These are phyloP conservation scores for Pinctada fucata DNA, from an alignment of 2,888 invertebrate species.

Conservation along the genomic window DNA sequence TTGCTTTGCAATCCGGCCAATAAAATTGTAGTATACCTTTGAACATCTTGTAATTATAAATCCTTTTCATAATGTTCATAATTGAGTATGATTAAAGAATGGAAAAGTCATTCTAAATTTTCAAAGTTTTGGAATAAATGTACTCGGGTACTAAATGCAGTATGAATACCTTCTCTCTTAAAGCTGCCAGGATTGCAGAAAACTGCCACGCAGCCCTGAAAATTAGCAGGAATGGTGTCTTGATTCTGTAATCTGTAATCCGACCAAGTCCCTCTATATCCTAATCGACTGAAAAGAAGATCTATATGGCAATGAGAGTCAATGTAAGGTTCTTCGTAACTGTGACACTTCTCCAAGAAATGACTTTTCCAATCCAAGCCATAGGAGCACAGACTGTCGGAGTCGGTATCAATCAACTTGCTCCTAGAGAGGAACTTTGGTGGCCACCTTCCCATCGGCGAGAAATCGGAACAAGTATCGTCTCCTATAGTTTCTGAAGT, in stretches of 20 bases:
- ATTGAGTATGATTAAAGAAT: no score
- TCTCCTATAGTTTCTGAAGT: no score
- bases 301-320: conserved; percentile 78
- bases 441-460: no score
- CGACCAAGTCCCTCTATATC: conserved; percentile 60
- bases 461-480: no score
- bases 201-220: conserved; percentile 76
- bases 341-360: conserved; percentile 47
- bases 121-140: no score
- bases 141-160: no score
- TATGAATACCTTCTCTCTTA: conserved; percentile 73
- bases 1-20: no score
- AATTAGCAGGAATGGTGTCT: conserved; percentile 72
- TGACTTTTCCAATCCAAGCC: conserved; percentile 47
- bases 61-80: no score
- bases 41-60: no score
- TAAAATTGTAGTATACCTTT: no score
- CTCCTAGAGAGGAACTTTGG: no score
- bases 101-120: no score
- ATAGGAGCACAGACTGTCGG: background rate
- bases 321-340: conserved; percentile 63
- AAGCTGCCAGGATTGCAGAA: conserved; percentile 78
- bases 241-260: conserved; percentile 59
- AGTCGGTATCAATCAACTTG: background rate
- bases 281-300: conserved; percentile 67